Evolutionary conservation across 1,140 invertebrate species (phyloP).

Genomic region (Elymnias hypermnestra): DNA sequence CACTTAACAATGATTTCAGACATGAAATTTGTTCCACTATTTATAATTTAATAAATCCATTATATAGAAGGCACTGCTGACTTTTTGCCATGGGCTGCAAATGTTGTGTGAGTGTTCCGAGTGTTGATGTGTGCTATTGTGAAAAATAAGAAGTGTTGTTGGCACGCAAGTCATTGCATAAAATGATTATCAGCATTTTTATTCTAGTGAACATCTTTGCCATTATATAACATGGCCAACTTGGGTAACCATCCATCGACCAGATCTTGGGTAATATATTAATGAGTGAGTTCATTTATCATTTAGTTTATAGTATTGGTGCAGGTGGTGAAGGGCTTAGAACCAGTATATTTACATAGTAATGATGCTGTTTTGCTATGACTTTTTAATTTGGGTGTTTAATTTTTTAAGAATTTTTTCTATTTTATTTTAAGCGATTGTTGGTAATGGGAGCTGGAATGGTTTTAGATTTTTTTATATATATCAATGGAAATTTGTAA

Average conservation of each 20-base stretch:
- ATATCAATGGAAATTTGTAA: no score
- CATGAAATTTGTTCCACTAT: conserved; percentile 34
- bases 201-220: conserved; percentile 48
- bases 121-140: conserved; percentile 44
- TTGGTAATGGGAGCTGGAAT: no score
- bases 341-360: conserved; percentile 7
- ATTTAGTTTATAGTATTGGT: conserved; percentile 62
- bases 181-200: conserved; percentile 45
- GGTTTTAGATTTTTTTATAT: no score
- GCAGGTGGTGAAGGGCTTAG: conserved; percentile 46
- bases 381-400: no score
- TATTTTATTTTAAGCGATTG: no score
- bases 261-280: conserved; percentile 44
- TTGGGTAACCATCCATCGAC: conserved; percentile 26
- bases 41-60: conserved; percentile 28
- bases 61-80: conserved; percentile 25
- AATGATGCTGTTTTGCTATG: no score
- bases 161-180: conserved; percentile 32
- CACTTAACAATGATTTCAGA: conserved; percentile 26
- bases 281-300: conserved; percentile 61
- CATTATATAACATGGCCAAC: conserved; percentile 35
- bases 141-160: conserved; percentile 27
- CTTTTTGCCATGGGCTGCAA: conserved; percentile 41
- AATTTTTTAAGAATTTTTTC: no score
- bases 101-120: conserved; percentile 32